Percentiles rank a stretch among this genome's conserved stretches.
These are phyloP conservation scores for Mormyrus proboscirostris DNA, from an alignment of 2,797 vertebrate genomes.

Conservation along the genomic window DNA sequence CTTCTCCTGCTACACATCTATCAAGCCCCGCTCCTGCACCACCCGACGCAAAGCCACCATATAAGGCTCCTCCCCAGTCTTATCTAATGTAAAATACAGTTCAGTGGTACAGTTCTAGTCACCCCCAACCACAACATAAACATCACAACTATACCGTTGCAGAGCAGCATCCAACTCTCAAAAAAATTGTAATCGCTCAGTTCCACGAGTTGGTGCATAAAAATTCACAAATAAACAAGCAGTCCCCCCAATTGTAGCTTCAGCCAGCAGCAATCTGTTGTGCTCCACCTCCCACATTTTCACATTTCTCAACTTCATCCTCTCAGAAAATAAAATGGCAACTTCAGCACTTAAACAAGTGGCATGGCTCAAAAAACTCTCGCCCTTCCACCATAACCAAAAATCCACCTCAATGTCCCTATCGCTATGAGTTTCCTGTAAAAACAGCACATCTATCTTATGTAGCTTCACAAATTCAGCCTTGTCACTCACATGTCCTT, in stretches of 20 bases:
- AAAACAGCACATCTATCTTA: too few species aligned
- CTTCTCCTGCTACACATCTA: not conserved
- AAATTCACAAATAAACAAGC: not conserved
- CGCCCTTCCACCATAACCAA: not conserved
- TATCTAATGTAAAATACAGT: not conserved
- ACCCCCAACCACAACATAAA: not conserved
- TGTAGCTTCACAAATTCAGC: too few species aligned
- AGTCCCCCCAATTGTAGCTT: not conserved
- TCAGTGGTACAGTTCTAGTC: not conserved
- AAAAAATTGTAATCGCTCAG: not conserved
- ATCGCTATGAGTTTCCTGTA: too few species aligned
- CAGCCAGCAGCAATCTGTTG: too few species aligned
- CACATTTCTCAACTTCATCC: not conserved
- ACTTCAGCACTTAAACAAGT: not conserved
- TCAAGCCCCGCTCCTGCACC: not conserved
- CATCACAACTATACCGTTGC: not conserved
- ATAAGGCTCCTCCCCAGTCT: not conserved
- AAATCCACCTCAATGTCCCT: not conserved
- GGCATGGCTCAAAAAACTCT: not conserved
- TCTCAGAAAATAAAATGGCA: too few species aligned
- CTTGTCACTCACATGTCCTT: too few species aligned
- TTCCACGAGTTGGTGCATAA: not conserved
- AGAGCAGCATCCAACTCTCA: not conserved
- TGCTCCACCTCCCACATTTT: too few species aligned
- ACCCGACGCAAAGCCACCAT: not conserved